Evolutionary conservation across 2,888 invertebrate species (phyloP).

Genomic region (Himalopsyche japonica): DNA sequence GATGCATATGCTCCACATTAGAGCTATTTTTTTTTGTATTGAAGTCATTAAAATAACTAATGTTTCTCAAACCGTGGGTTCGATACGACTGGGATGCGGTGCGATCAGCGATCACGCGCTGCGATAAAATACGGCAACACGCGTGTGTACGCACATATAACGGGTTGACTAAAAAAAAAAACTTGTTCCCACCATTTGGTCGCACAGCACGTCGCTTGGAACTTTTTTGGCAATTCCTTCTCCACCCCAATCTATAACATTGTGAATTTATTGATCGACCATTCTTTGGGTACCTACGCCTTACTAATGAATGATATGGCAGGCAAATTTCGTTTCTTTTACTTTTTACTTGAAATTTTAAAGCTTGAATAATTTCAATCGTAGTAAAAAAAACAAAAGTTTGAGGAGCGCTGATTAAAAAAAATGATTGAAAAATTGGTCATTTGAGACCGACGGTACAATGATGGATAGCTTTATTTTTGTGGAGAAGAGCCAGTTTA

Average conservation of each 20-base stretch:
- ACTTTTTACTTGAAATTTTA: neutral
- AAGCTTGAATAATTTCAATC: neutral
- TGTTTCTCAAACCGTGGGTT: neutral
- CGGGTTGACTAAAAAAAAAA: neutral
- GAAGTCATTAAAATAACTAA: too few relatives aligned
- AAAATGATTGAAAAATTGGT: too few relatives aligned
- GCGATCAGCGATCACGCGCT: neutral
- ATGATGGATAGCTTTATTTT: too few relatives aligned
- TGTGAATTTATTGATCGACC: neutral
- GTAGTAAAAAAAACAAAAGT: too few relatives aligned
- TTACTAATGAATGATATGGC: neutral
- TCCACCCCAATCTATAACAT: neutral
- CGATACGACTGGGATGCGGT: neutral
- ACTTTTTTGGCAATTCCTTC: neutral
- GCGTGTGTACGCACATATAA: neutral
- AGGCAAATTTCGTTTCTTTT: neutral
- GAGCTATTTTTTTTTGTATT: too few relatives aligned
- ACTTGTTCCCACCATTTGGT: neutral
- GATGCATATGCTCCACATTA: too few relatives aligned
- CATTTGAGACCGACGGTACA: too few relatives aligned
- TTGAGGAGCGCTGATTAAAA: too few relatives aligned
- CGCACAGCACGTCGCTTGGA: neutral
- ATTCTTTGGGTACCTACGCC: neutral
- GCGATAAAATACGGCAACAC: neutral
- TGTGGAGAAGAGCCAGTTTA: too few relatives aligned